Evolutionary conservation across 2,797 vertebrate species (phyloP).

Genomic region (Nyctalus aviator): DNA sequence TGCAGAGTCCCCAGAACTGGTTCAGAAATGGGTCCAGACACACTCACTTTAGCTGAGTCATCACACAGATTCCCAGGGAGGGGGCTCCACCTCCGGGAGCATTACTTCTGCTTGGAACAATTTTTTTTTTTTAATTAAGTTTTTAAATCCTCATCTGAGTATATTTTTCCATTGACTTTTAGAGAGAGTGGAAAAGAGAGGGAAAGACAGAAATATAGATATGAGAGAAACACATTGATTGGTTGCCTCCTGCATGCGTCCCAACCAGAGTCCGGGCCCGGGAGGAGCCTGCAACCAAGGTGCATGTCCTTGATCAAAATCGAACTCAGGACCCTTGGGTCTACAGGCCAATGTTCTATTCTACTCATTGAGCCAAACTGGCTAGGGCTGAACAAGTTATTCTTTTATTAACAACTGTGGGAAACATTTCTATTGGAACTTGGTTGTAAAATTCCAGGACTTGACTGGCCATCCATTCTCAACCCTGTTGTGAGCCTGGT

Average conservation of each 20-base stretch:
- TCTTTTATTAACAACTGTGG: not conserved
- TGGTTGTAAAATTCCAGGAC: not conserved
- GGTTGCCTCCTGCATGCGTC: not conserved
- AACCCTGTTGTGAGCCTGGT: not conserved
- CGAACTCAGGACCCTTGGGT: not conserved
- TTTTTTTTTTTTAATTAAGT: not conserved
- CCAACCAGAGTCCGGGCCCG: not conserved
- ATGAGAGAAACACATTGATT: not conserved
- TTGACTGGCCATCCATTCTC: not conserved
- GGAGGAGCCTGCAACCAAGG: not conserved
- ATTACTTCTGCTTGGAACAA: not conserved
- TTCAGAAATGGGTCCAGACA: not conserved
- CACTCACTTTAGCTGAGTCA: not conserved
- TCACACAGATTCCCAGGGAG: not conserved
- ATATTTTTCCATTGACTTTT: not conserved
- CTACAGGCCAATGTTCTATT: not conserved
- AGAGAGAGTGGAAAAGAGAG: not conserved
- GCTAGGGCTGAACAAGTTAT: not conserved
- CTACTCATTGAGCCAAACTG: not conserved
- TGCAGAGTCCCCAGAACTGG: not conserved
- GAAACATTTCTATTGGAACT: not conserved
- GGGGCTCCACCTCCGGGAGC: not conserved
- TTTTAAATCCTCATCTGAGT: not conserved
- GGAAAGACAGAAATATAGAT: not conserved
- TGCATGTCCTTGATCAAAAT: not conserved